Percentiles rank a stretch among this genome's conserved stretches.
phyloP scores from a whole-genome alignment of 1,140 invertebrate species.

The Acromyrmex charruanus region DNA sequence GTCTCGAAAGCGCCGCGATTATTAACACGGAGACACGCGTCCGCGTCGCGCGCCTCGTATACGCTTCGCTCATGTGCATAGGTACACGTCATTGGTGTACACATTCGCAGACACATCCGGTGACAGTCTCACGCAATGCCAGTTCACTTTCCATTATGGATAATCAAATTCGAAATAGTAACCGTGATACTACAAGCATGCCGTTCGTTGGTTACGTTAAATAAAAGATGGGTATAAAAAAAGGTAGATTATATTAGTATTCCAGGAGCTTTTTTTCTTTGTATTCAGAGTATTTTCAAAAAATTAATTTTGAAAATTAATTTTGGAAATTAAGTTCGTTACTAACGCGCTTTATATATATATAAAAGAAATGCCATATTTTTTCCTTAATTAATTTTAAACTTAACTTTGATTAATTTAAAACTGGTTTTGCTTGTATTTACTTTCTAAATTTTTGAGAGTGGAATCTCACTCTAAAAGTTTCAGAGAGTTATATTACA shows the following conservation, averaged over 20 bases:
- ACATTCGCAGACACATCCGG: conserved; percentile 45
- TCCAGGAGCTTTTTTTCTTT: too few species aligned
- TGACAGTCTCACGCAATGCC: conserved; percentile 26
- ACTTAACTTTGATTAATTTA: not conserved
- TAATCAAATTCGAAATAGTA: conserved; percentile 31
- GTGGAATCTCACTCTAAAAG: too few species aligned
- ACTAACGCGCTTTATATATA: not conserved
- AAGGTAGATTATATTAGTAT: not conserved
- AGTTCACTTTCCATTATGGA: conserved; percentile 51
- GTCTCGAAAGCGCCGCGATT: conserved; percentile 73
- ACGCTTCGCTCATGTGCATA: conserved; percentile 8
- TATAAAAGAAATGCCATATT: not conserved
- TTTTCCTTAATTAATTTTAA: not conserved
- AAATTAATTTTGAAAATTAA: not conserved
- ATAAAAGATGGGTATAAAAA: not conserved
- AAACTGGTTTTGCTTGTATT: not conserved
- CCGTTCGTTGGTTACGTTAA: not conserved
- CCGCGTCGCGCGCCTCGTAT: not conserved
- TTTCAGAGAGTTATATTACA: too few species aligned
- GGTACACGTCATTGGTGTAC: conserved; percentile 43
- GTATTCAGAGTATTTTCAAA: not conserved
- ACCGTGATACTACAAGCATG: not conserved
- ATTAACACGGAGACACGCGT: conserved; percentile 76
- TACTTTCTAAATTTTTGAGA: not conserved
- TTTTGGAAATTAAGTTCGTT: not conserved